Base-by-base conservation (phyloP, 2,113 vertebrate species). In the Anarhynchus alexandrinus region DNA sequence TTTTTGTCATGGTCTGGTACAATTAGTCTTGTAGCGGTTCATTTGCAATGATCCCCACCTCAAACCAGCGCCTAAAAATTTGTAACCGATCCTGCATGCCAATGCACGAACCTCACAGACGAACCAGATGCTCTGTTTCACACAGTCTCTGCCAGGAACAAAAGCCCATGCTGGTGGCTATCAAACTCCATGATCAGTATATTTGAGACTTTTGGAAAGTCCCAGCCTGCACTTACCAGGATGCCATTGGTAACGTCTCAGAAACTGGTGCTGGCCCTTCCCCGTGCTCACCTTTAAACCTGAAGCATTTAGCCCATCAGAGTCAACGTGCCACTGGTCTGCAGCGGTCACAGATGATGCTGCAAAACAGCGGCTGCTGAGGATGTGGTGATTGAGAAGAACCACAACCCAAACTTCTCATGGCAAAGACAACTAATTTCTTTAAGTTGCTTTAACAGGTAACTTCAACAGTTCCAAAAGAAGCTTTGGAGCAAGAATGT, bases 321-420 rank as follows among this genome's bases (percentile, higher is more conserved):
- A 73, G 26, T n/a, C 61, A 80, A 32, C 0, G 3, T 27, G 62
- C 12, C n/a, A 40, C n/a, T 32, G 10, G n/a, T 30, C n/a, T 49
- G 9, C 2, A 11, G 40, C 3, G 3, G 34, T 30, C 45, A 27
- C 43, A 59, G 62, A 40, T 29, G 12, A 15, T 2, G 4, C 30
- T 17, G 57, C 7, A 49, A 16, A 54, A n/a, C 38, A 59, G 55
- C 2, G 2, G 32, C 66, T 58, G 26, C 16, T 22, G 38, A 30
- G n/a, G 19, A 30, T 54, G 16, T 0, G 3, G 57, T 20, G 14
- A n/a, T 32, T 0, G 4, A 58, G 69, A 88, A 58, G 3, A n/a
- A 70, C 26, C 12, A 38, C 49, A 65, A 52, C 9, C 7, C n/a
- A 83, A 54, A 47, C 26, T 27, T 42, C 51, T 59, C 42, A 30